Evolutionary conservation across 2,888 invertebrate genomes (phyloP), one percentile per base, ranked within the genome.

Genomic region (Ceraclea dissimilis): DNA sequence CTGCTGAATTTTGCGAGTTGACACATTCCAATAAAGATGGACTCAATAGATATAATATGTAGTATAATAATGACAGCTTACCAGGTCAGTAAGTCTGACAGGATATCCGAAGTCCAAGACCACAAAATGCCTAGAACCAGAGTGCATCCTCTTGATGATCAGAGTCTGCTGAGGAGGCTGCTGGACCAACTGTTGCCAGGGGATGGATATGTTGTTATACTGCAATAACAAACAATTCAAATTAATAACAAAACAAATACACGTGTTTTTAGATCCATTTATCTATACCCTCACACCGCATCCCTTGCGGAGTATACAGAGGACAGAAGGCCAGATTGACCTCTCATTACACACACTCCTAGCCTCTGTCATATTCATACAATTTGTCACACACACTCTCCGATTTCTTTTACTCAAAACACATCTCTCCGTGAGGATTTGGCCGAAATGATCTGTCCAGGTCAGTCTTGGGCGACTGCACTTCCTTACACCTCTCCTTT

Each of bases 81-180:
- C 80, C 64, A 94, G 75, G 71, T 95, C 95, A 0, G 94, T 95
- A 39, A 96, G 79, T 1, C 92, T 74, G 52, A 94, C 80, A 1
- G 89, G 85, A 63, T 89, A 86, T 2, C 94, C 93, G 70, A 96
- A 93, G 74, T 96, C 95, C 33, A 96, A 76, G 11, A 92, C 90
- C 56, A 94, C 92, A 74, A 89, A 93, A 56, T 94, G 81, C n/a
- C 94, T 78, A 0, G 93, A 94, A 54, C 94, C 92, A 0, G 93
- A 92, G 73, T 93, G 92, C 90, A 95, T 93, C 57, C 93, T 79
- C 68, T 95, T 94, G 47, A 95, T 91, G 17, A 94, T 88, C 59
- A 95, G 80, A 64, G 88, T 85, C 67, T 92, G 90, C 63, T 90
- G 89, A 21, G 92, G 88, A 48, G 91, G 88, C 60, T 86, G 82